Evolutionary conservation across 2,888 invertebrate species (phyloP).

Genomic region (Allolobophora icterica): DNA sequence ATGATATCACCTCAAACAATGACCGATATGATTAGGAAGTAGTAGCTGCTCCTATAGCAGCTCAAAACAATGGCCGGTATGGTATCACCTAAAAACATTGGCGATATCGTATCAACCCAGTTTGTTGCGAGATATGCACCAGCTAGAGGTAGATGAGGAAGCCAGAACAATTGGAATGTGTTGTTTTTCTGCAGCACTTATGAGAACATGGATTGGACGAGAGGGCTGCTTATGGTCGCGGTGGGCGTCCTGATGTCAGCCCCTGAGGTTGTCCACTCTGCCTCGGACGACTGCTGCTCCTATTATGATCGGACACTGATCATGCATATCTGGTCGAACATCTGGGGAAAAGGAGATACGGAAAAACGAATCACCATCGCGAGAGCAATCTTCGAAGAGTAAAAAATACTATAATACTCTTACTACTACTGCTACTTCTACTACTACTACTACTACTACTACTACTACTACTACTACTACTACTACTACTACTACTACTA

Average conservation of each 20-base stretch:
- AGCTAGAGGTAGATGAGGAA: too few species aligned
- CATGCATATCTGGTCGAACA: neutral
- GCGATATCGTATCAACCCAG: too few species aligned
- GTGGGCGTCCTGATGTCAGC: neutral
- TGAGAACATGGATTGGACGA: neutral
- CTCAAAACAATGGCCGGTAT: too few species aligned
- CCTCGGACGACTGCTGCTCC: neutral
- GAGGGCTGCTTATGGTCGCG: neutral
- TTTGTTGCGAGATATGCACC: too few species aligned
- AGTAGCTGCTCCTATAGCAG: too few species aligned
- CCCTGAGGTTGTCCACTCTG: neutral
- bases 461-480: too few species aligned
- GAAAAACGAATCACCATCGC: neutral
- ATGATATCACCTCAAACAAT: too few species aligned
- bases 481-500: too few species aligned
- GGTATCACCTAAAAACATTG: too few species aligned
- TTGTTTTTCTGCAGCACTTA: conserved; percentile 1
- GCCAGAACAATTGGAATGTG: neutral
- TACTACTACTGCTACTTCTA: too few species aligned
- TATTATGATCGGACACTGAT: neutral
- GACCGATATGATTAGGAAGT: too few species aligned
- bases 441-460: too few species aligned
- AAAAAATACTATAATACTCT: neutral
- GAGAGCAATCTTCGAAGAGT: neutral
- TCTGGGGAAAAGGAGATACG: neutral